Conservation (phyloP, 1,140 invertebrate species). For the Macrobrachium nipponense region DNA sequence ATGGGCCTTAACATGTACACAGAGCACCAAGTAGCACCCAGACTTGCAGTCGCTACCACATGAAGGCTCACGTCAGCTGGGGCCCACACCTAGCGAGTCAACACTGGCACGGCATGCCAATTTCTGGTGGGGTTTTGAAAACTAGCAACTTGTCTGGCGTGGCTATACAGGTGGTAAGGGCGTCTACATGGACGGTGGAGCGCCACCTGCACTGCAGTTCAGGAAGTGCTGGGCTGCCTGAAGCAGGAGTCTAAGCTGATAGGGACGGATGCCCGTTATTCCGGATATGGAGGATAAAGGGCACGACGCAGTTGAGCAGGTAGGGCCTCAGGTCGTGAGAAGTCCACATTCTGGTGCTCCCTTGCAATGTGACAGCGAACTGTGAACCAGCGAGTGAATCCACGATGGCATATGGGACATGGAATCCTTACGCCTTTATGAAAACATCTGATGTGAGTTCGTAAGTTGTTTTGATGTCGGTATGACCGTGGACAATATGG, state of each 20-base stretch:
- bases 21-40: constrained; percentile 61
- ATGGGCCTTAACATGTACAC: constrained; percentile 35
- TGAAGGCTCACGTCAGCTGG: constrained; percentile 9
- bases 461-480: constrained; percentile 90
- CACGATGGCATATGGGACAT: constrained; percentile 87
- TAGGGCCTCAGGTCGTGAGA: constrained; percentile 60
- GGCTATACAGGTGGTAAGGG: constrained; percentile 29
- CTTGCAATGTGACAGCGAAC: constrained; percentile 87
- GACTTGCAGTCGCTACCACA: constrained; percentile 34
- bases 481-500: constrained; percentile 92
- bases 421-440: constrained; percentile 90
- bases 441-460: constrained; percentile 88
- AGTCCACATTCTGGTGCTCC: constrained; percentile 74
- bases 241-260: constrained; percentile 30
- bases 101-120: neutral
- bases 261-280: constrained; percentile 41
- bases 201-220: constrained; percentile 39
- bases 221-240: neutral
- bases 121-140: no score
- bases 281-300: constrained; percentile 57
- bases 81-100: neutral
- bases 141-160: constrained; percentile 6
- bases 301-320: constrained; percentile 62
- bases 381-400: constrained; percentile 93
- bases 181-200: constrained; percentile 49